Percentiles rank a stretch among this genome's conserved stretches.
phyloP scores from a whole-genome alignment of 2,113 vertebrate species.

The Podocnemis expansa region DNA sequence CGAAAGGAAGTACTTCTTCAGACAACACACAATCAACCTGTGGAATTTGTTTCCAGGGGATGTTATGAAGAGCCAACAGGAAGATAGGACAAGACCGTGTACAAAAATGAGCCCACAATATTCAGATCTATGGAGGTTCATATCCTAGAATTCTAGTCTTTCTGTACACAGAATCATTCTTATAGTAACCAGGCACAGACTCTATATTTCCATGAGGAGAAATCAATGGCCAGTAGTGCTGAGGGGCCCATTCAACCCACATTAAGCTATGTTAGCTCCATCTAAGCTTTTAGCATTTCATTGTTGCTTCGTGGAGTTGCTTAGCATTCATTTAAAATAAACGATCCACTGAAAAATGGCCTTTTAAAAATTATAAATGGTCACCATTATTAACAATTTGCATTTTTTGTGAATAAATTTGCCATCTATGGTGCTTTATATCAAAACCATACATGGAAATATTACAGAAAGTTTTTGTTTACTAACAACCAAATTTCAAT shows the following conservation, averaged over 20 bases:
- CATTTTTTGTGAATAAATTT: not conserved
- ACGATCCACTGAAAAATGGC: not conserved
- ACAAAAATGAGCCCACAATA: not conserved
- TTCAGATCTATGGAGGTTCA: not conserved
- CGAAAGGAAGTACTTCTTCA: no score
- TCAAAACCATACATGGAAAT: not conserved
- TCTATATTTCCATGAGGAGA: not conserved
- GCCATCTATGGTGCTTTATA: not conserved
- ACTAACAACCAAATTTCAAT: not conserved
- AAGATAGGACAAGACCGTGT: not conserved
- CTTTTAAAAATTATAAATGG: not conserved
- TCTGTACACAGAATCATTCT: not conserved
- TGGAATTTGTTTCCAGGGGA: no score
- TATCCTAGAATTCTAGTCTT: not conserved
- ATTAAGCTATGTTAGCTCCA: not conserved
- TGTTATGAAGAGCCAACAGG: not conserved
- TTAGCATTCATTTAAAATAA: not conserved
- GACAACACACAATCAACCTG: no score
- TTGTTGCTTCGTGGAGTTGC: not conserved
- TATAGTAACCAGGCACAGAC: not conserved
- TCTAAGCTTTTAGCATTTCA: not conserved
- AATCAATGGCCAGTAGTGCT: not conserved
- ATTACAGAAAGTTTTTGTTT: not conserved
- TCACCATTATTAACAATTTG: not conserved
- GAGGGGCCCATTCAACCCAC: not conserved